These are phyloP conservation scores for Clamator glandarius DNA, from an alignment of 2,797 vertebrate genomes.

Conservation along the genomic window DNA sequence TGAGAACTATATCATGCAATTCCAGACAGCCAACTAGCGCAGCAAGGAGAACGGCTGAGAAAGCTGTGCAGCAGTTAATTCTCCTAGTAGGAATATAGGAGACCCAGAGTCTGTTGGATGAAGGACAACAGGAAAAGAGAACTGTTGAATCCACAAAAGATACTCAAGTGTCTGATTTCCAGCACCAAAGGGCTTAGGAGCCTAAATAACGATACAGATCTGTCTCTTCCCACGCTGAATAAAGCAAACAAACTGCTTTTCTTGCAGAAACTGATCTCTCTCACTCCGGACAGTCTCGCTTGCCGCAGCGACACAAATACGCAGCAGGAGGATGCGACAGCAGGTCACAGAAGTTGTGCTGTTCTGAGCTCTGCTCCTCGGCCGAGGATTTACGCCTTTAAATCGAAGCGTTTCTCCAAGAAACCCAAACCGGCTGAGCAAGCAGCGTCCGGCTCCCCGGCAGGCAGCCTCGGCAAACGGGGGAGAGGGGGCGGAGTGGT, in stretches of 20 bases:
- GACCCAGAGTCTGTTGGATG: background rate
- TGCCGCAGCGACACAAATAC: background rate
- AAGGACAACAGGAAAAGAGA: background rate
- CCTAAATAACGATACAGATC: background rate
- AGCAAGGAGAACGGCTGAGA: background rate
- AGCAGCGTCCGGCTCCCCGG: background rate
- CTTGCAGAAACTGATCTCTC: background rate
- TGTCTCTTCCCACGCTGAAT: background rate
- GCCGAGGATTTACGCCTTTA: background rate
- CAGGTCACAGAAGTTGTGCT: background rate
- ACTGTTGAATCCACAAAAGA: background rate
- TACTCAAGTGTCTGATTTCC: background rate
- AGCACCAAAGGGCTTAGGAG: background rate
- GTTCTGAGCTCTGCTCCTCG: background rate
- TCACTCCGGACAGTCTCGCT: background rate
- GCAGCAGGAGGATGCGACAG: background rate
- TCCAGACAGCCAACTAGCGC: background rate
- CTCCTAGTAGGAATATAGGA: background rate
- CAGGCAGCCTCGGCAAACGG: background rate
- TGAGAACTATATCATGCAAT: background rate
- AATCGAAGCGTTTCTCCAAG: background rate
- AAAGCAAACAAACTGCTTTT: background rate
- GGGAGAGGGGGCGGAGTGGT: background rate
- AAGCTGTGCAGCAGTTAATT: background rate
- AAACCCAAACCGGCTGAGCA: background rate